A percentile compares a stretch with the other conserved stretches of the same genome.
These are phyloP conservation scores for Phoxinus dragarum DNA, from an alignment of 2,797 vertebrate species.

Conservation along the genomic window DNA sequence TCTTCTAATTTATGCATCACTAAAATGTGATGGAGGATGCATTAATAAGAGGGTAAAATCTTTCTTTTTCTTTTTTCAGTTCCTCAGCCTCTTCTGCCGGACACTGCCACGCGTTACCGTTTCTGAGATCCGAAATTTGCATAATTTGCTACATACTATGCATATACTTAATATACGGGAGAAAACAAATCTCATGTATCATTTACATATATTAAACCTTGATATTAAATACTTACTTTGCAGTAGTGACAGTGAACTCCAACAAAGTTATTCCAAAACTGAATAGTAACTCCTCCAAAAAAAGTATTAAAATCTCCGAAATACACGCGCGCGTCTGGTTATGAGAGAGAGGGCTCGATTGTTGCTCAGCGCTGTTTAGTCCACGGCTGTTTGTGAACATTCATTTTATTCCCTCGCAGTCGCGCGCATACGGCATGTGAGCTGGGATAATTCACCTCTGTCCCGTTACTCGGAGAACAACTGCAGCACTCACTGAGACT, in stretches of 20 bases:
- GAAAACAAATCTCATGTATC: not conserved
- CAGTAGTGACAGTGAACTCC: slow-evolving; percentile 23
- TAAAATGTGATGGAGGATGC: not conserved
- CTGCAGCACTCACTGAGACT: slow-evolving; percentile 26
- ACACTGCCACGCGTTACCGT: slow-evolving; percentile 50
- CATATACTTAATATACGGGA: not conserved
- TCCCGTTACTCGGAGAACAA: slow-evolving; percentile 52
- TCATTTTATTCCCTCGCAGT: slow-evolving; percentile 58
- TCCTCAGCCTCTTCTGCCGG: slow-evolving; percentile 25
- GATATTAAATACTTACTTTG: slow-evolving; percentile 25
- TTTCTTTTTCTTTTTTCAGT: not conserved
- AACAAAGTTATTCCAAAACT: slow-evolving; percentile 30
- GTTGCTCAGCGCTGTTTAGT: slow-evolving; percentile 40
- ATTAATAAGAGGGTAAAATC: not conserved
- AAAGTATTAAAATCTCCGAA: not conserved
- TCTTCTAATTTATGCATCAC: not conserved
- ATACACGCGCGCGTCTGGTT: not conserved
- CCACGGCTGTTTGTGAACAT: slow-evolving; percentile 41
- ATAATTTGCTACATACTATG: not conserved
- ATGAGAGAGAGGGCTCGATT: slow-evolving; percentile 11
- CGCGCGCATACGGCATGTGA: slow-evolving; percentile 36
- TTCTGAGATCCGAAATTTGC: slow-evolving; percentile 21
- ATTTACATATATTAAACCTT: not conserved
- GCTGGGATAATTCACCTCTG: slow-evolving; percentile 49
- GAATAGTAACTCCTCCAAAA: slow-evolving; percentile 6